Base-by-base conservation (phyloP, 2,113 vertebrate species). In the Oxygymnocypris stewartii region DNA sequence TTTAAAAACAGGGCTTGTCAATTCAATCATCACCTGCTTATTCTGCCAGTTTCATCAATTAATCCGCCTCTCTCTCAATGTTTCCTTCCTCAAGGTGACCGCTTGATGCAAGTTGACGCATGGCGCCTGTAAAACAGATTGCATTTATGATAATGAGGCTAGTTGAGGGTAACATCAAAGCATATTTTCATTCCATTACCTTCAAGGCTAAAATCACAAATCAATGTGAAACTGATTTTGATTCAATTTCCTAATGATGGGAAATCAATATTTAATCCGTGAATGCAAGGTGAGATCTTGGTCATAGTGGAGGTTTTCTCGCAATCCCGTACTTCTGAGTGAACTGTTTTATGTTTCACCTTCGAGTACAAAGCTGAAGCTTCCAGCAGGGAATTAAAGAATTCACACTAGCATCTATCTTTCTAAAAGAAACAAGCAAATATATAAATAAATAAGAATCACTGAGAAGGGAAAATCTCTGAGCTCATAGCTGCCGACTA, bases 201-300 rank as follows among this genome's bases (percentile, higher is more conserved):
- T 59, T 83, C 44, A 47, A 28, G 89, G 87, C 88, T 87, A 54
- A 85, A 69, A 90, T 91, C 88, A 88, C 42, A 4, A 89, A 87
- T 86, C 91, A 83, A 92, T 90, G 75, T 28, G 31, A 88, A 88
- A 87, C 92, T 84, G 91, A 90, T 85, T 86, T 86, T 65, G 79
- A 89, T 90, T 90, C 84, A 40, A 79, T 84, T 87, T 84, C 85
- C 6, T 88, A 83, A 85, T 85, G 88, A 88, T 90, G 59, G 81
- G 42, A 90, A 90, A 90, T 90, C 86, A 84, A 89, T 89, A 84
- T 92, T 91, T 91, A 91, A 91, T 92, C 89, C 91, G 40, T 85
- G 88, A 89, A 82, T 84, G 88, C 78, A 88, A 61, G 87, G 37
- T 0, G 8, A 73, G 81, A 87, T 73, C 83, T 89, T 86, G 73